Evolutionary conservation across 2,888 invertebrate genomes (phyloP), one percentile per base, ranked within the genome.

Genomic region (Carabus problematicus): DNA sequence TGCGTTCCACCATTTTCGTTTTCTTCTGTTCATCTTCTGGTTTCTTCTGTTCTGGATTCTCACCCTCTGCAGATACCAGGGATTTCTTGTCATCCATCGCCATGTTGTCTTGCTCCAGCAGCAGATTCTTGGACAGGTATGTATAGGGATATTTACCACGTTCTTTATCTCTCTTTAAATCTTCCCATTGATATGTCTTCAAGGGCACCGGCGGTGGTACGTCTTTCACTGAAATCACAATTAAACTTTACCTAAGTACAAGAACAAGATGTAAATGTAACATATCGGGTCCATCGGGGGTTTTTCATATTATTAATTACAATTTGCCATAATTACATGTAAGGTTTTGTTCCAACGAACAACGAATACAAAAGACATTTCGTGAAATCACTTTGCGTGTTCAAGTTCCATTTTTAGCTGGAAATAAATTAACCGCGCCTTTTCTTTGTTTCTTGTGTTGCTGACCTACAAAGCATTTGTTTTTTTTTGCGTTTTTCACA

Each of bases 121-220:
- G 87, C 78, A 79, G 86, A 80, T 80, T 85, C 79, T 92, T 92
- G 76, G 89, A 85, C 29, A 93, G 82, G 80, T 92, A 88, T 11
- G 93, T 92, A 91, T 92, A 93, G 74, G 93, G 93, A 78, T 93
- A 93, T 55, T 88, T 89, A 72, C 93, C 93, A 78, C 87, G 85
- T 75, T 87, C 85, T 81, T 88, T 88, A 74, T 89, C 86, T 79
- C 90, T 85, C 75, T 87, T 83, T 49, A 93, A 82, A 81, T 93
- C 92, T 82, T 93, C 92, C 92, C 92, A 93, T 84, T 88, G 86
- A 81, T 92, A 93, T 63, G 92, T 92, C 81, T 90, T 89, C 76
- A 90, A 84, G 72, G 92, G 92, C 76, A 90, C 85, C 73, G 88
- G 88, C 74, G 92, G 91, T 68, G 77, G 70, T 29, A 75, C 71